Evolutionary conservation across 23 tunicate genomes (phyloP).

Genomic region (Trididemnum miniatum): DNA sequence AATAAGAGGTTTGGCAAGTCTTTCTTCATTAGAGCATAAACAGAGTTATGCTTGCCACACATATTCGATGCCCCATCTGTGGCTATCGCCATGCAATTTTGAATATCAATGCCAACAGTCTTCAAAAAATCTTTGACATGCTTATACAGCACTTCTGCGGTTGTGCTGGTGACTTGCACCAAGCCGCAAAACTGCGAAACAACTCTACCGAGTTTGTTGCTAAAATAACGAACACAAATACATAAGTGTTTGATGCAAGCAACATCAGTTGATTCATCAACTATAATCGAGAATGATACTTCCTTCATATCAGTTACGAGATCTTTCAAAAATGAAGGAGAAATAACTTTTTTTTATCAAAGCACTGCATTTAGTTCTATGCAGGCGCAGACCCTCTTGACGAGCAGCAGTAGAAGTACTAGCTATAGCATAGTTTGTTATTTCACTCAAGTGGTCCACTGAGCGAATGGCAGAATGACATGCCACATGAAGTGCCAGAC

Average conservation of each 20-base stretch:
- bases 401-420: not conserved
- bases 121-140: not conserved
- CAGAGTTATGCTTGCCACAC: not conserved
- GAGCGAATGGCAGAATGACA: not conserved
- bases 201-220: not conserved
- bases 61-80: constrained; percentile 19
- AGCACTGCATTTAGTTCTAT: constrained; percentile 16
- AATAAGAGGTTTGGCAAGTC: not conserved
- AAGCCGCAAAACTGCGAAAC: not conserved
- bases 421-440: not conserved
- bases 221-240: not conserved
- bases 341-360: not conserved
- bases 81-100: not conserved
- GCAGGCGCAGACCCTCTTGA: too few relatives aligned
- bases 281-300: not conserved
- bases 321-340: not conserved
- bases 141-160: not conserved
- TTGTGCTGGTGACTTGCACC: not conserved
- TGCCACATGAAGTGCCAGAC: not conserved
- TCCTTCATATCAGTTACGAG: not conserved
- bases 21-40: not conserved
- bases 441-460: not conserved
- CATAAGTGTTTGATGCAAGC: constrained; percentile 12
- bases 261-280: constrained; percentile 15
- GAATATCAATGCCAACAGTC: not conserved